These are phyloP conservation scores for Dendrocopos noguchii DNA, from an alignment of 2,113 vertebrate species.

Conservation along the genomic window DNA sequence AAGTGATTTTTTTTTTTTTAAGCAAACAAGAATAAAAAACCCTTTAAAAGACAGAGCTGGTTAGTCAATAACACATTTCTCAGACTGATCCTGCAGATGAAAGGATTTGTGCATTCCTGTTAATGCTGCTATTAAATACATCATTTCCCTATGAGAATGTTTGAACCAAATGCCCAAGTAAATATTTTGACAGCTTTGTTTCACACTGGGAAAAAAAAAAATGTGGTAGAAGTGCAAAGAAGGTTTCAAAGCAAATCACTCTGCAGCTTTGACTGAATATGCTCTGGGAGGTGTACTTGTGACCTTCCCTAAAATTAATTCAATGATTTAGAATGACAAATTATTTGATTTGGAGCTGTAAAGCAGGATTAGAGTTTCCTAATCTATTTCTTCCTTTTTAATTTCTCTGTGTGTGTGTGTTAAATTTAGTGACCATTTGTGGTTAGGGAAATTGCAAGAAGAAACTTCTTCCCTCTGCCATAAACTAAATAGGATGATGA, in stretches of 20 bases:
- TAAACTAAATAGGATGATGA: not conserved
- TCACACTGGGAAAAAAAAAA: conserved; percentile 5
- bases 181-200: conserved; percentile 71
- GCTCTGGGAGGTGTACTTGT: conserved; percentile 6
- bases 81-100: conserved; percentile 7
- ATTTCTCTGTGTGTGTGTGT: not conserved
- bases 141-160: not conserved
- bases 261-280: conserved; percentile 15
- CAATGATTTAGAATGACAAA: not conserved
- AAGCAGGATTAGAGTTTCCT: conserved; percentile 16
- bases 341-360: conserved; percentile 4
- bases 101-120: conserved; percentile 22
- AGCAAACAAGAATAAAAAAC: not conserved
- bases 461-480: not conserved
- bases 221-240: not conserved
- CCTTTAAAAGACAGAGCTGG: not conserved
- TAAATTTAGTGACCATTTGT: conserved; percentile 21
- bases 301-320: conserved; percentile 37
- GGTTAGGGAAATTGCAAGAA: not conserved
- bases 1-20: not conserved
- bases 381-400: not conserved
- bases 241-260: conserved; percentile 39
- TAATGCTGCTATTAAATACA: conserved; percentile 24
- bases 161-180: conserved; percentile 35
- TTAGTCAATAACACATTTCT: not conserved